Evolutionary conservation across 2,888 invertebrate genomes (phyloP), one percentile per base, ranked within the genome.

Genomic region (Acrobasis suavella): DNA sequence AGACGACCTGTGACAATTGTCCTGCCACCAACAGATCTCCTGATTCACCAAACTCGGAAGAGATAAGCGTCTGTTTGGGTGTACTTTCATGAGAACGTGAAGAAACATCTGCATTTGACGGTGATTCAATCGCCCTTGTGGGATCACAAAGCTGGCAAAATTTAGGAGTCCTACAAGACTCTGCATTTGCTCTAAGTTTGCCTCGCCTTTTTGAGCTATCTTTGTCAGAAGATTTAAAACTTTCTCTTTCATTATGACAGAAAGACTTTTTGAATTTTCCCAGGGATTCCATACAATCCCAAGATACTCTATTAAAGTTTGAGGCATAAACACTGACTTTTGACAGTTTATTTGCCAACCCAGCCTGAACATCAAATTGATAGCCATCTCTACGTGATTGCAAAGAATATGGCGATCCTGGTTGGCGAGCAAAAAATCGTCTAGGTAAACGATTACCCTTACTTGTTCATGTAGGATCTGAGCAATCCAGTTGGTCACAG

Each of bases 401-500:
- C 46, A 39, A 9, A 72, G 59, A 6, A 22, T 37, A 0, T 9
- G 37, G 1, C 51, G 37, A 42, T 71, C 58, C 17, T 70, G 72
- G 62, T 67, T 42, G 10, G 42, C 42, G 49, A 0, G 46, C 71
- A 0, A 72, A 9, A 63, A 72, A 64, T 69, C 70, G 69, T 71
- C 71, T 9, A 70, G 58, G 46, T 67, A 70, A 9, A 70, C 68
- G 0, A 67, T 14, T 3, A 69, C 51, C 12, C 67, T 50, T 8
- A 69, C 42, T 37, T 56, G 60, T 14, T 67, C 9, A 3, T 68
- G 46, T 14, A 71, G 58, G 9, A 38, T 60, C 37, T 67, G 66
- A 2, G 69, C 68, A 9, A 68, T 58, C 69, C 69, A 70, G 60
- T 69, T 70, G 9, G 66, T 71, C 6, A 72, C 38, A 3, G 64